These are phyloP conservation scores for Mungos mungo DNA, from an alignment of 2,113 vertebrate genomes.

Conservation along the genomic window DNA sequence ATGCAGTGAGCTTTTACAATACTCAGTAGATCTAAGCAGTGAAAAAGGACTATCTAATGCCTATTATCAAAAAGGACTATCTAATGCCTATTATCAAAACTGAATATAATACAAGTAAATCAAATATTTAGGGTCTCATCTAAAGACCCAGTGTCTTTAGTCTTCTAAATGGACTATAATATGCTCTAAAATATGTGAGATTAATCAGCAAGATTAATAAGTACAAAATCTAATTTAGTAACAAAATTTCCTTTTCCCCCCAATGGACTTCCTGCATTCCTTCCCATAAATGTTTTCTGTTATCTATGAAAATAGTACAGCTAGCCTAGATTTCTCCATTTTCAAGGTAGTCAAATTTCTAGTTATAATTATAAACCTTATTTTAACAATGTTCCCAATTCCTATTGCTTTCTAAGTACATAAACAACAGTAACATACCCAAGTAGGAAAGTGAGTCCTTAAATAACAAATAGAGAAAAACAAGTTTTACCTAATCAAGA, in stretches of 20 bases:
- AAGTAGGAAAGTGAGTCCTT: neutral
- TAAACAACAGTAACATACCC: neutral
- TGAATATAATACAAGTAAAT: neutral
- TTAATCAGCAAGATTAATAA: neutral
- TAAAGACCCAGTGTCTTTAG: neutral
- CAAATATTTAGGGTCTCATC: neutral
- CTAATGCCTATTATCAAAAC: neutral
- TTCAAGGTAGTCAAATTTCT: slow-evolving; percentile 16
- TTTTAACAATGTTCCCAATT: slow-evolving; percentile 15
- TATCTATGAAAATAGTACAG: neutral
- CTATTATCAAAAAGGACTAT: neutral
- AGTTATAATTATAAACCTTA: neutral
- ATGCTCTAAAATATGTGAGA: neutral
- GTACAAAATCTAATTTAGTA: slow-evolving; percentile 1
- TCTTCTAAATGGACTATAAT: neutral
- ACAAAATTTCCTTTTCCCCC: neutral
- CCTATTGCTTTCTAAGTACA: slow-evolving; percentile 16
- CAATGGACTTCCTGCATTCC: neutral
- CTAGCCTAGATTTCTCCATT: neutral
- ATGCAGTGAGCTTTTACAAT: neutral
- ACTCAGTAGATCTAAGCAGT: neutral
- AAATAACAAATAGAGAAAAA: neutral
- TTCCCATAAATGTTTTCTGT: neutral
- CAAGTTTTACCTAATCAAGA: slow-evolving; percentile 6
- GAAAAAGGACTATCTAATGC: neutral